Percentiles rank a stretch among this genome's conserved stretches.
Conservation (phyloP, 2,113 vertebrate species). For the Martes martes region DNA sequence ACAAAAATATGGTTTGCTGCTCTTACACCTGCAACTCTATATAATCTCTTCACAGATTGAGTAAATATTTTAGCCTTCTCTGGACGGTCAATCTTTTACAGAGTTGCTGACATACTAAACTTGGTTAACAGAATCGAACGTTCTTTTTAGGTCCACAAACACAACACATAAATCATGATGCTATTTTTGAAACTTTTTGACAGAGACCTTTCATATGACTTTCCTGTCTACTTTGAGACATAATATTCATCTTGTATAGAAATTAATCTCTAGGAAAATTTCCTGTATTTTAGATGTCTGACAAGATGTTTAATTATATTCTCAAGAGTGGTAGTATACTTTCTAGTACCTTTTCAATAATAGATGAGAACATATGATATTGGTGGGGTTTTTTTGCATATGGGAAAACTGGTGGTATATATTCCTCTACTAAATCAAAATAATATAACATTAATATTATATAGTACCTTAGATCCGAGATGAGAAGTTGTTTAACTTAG, state of each 20-base stretch:
- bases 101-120: background rate
- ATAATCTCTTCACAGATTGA: background rate
- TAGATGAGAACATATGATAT: background rate
- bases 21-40: background rate
- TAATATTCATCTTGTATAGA: background rate
- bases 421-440: background rate
- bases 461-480: background rate
- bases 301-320: background rate
- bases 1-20: background rate
- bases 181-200: conserved; percentile 19
- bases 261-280: background rate
- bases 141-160: background rate
- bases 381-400: background rate
- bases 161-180: conserved; percentile 5
- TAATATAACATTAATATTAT: background rate
- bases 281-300: background rate
- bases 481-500: background rate
- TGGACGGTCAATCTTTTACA: background rate
- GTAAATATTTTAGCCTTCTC: conserved; percentile 26
- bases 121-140: conserved; percentile 22
- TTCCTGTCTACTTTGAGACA: background rate
- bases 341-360: conserved; percentile 3
- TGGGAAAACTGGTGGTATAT: background rate
- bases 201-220: background rate
- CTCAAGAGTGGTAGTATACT: background rate